These are phyloP conservation scores for Rhinogobio ventralis DNA, from an alignment of 2,797 vertebrate species.

Conservation along the genomic window DNA sequence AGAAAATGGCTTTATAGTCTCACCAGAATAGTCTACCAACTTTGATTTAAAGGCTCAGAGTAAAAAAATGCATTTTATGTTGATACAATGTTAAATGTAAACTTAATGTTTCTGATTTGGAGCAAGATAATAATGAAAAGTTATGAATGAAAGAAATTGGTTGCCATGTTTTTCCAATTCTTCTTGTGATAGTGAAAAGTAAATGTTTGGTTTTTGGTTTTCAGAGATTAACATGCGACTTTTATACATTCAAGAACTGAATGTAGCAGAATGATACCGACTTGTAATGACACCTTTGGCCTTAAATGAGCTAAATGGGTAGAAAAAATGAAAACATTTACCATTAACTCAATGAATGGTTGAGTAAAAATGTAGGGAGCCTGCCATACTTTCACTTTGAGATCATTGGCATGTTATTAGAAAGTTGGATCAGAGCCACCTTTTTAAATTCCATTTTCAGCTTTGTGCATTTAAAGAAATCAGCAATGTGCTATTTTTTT, in stretches of 20 bases:
- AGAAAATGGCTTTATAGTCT: slow-evolving; percentile 64
- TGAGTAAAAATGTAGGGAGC: neutral
- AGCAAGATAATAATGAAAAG: slow-evolving; percentile 50
- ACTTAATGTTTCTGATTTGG: slow-evolving; percentile 19
- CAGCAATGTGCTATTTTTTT: neutral
- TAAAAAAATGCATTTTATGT: neutral
- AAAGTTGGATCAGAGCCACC: slow-evolving; percentile 6
- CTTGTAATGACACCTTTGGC: slow-evolving; percentile 65
- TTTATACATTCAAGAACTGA: slow-evolving; percentile 69
- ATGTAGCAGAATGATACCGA: slow-evolving; percentile 62
- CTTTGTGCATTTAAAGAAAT: slow-evolving; percentile 30
- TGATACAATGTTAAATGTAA: slow-evolving; percentile 15
- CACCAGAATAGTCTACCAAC: neutral
- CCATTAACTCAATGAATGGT: slow-evolving; percentile 27
- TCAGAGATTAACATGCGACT: slow-evolving; percentile 70
- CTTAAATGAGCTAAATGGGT: too few species aligned
- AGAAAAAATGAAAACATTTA: slow-evolving; percentile 40
- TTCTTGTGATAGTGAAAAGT: slow-evolving; percentile 72
- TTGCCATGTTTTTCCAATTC: slow-evolving; percentile 50
- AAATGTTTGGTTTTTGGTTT: slow-evolving; percentile 71
- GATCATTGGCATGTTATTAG: neutral
- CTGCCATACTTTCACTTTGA: slow-evolving; percentile 1
- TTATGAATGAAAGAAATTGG: slow-evolving; percentile 27
- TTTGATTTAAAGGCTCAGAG: slow-evolving; percentile 22
- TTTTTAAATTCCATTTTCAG: neutral